phyloP scores from a whole-genome alignment of 2,113 vertebrate genomes.

The Neogobius melanostomus region DNA sequence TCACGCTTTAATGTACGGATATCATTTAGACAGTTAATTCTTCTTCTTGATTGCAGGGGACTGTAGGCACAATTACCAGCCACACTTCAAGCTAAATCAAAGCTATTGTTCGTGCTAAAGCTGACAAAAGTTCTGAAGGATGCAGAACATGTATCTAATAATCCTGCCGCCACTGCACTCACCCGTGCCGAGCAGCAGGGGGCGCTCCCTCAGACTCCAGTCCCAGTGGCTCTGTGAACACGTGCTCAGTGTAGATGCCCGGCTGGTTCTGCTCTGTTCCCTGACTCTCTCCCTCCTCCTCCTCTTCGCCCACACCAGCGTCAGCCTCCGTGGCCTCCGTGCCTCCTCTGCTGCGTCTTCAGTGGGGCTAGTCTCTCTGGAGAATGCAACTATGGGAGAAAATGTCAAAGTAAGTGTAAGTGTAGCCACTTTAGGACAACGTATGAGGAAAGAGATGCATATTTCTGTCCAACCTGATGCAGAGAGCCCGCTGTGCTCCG shows the following conservation, averaged over 20 bases:
- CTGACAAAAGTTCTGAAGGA: too few relatives aligned
- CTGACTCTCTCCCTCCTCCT: conserved; percentile 60
- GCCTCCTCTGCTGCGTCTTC: conserved; percentile 91
- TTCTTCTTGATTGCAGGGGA: too few relatives aligned
- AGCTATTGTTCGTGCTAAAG: too few relatives aligned
- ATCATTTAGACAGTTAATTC: too few relatives aligned
- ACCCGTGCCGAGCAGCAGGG: conserved; percentile 51
- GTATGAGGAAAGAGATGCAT: not conserved
- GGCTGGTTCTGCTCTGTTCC: conserved; percentile 70
- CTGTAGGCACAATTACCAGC: too few relatives aligned
- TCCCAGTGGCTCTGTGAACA: conserved; percentile 88
- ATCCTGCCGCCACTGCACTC: conserved; percentile 4
- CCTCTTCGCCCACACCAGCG: conserved; percentile 73
- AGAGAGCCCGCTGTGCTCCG: conserved; percentile 69
- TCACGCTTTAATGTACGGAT: too few relatives aligned
- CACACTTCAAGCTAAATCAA: too few relatives aligned
- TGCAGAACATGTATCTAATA: not conserved
- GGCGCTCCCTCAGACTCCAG: conserved; percentile 69
- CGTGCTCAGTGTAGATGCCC: conserved; percentile 91
- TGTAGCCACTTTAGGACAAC: not conserved
- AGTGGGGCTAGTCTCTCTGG: conserved; percentile 70
- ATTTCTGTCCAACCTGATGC: conserved; percentile 41
- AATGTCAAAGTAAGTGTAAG: not conserved
- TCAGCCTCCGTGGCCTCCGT: conserved; percentile 91
- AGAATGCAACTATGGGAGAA: conserved; percentile 58